Evolutionary conservation across 2,888 invertebrate species (phyloP).

Genomic region (Salpingus planirostris): DNA sequence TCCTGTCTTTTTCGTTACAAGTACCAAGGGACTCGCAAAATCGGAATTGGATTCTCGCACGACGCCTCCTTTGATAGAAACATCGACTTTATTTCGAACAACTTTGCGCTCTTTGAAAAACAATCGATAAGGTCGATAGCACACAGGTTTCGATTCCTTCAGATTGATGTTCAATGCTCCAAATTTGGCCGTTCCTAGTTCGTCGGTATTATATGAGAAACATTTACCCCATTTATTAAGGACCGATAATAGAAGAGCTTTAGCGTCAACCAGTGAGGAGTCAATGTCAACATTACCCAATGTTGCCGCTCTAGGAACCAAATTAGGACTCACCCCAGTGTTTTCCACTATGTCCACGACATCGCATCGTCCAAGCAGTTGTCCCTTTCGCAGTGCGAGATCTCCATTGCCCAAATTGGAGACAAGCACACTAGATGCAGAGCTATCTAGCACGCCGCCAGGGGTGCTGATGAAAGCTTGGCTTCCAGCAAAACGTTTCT

Average conservation of each 20-base stretch:
- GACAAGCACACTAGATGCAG: not conserved
- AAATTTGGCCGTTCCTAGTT: not conserved
- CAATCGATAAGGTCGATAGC: conserved; percentile 22
- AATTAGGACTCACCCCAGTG: not conserved
- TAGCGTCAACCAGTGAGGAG: not conserved
- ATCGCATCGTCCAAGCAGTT: no score
- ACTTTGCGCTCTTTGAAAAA: conserved; percentile 16
- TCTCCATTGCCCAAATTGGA: not conserved
- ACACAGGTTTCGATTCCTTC: conserved; percentile 23
- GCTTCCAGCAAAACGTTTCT: not conserved
- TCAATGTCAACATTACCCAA: not conserved
- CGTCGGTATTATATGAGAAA: not conserved
- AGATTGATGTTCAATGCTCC: conserved; percentile 1
- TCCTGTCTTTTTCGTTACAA: conserved; percentile 20
- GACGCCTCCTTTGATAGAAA: conserved; percentile 1
- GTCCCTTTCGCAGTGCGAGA: no score
- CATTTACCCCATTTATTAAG: not conserved
- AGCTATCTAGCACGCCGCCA: not conserved
- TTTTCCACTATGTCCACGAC: no score
- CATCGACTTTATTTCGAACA: conserved; percentile 7
- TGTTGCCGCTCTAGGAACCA: not conserved
- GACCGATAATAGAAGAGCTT: not conserved
- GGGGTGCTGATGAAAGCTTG: not conserved
- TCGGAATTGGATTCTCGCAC: conserved; percentile 13
- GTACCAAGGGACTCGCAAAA: conserved; percentile 8